phyloP scores from a whole-genome alignment of 2,888 invertebrate species.

The Euclidia mi region DNA sequence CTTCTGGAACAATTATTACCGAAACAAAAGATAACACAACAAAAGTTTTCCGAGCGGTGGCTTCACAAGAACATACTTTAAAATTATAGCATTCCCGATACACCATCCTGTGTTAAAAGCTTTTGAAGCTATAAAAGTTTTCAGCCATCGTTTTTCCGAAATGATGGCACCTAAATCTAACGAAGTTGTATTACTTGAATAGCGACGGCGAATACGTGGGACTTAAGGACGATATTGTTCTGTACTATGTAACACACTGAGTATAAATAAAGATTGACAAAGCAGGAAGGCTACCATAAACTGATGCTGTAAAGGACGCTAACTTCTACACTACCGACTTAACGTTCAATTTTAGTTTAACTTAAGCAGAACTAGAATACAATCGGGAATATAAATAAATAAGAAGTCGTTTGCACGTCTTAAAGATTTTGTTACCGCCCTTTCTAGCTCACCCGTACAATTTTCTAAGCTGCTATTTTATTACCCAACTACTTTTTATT shows the following conservation, averaged over 20 bases:
- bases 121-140: conserved; percentile 54
- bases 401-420: neutral
- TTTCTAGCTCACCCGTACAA: conserved; percentile 1
- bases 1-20: conserved; percentile 22
- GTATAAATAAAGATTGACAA: too few species aligned
- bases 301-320: neutral
- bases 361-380: neutral
- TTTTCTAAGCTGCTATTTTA: neutral
- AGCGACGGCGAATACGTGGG: conserved; percentile 16
- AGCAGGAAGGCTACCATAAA: too few species aligned
- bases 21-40: conserved; percentile 33
- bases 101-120: conserved; percentile 52
- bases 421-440: conserved; percentile 7
- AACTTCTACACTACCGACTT: neutral
- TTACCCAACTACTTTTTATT: conserved; percentile 1
- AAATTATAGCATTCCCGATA: conserved; percentile 52
- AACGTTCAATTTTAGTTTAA: neutral
- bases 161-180: conserved; percentile 53
- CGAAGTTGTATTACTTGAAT: conserved; percentile 40
- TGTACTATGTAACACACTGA: neutral
- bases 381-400: conserved; percentile 5
- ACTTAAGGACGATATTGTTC: neutral
- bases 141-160: conserved; percentile 49
- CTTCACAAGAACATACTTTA: conserved; percentile 42
- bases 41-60: conserved; percentile 28